phyloP scores from a whole-genome alignment of 2,113 vertebrate genomes.

The Raja brachyura region DNA sequence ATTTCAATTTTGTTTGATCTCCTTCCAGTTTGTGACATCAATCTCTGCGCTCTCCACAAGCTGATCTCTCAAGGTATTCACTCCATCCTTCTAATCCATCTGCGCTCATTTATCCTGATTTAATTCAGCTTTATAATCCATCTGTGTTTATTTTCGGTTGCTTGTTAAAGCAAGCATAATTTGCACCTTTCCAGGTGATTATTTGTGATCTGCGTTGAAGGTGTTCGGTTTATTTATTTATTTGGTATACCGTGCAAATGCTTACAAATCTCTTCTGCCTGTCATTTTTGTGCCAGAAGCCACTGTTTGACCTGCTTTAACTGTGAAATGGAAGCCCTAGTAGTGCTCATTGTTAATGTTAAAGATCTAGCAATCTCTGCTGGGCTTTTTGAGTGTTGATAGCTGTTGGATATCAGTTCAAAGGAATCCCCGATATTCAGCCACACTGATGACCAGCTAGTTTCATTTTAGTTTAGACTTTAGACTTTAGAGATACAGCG shows the following conservation, averaged over 20 bases:
- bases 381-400: too few species aligned
- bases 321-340: background rate
- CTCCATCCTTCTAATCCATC: background rate
- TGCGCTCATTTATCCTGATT: background rate
- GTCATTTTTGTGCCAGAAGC: background rate
- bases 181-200: background rate
- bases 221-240: constrained; percentile 8
- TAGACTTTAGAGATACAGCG: too few species aligned
- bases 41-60: too few species aligned
- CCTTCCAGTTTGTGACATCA: constrained; percentile 26
- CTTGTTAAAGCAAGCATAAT: background rate
- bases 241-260: background rate
- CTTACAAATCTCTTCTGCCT: background rate
- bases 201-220: background rate
- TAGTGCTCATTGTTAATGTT: too few species aligned
- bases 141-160: background rate
- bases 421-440: too few species aligned
- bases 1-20: constrained; percentile 24
- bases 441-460: too few species aligned
- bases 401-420: too few species aligned
- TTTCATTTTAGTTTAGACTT: too few species aligned
- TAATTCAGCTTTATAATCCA: background rate
- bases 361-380: too few species aligned
- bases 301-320: background rate
- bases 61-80: background rate